These are phyloP conservation scores for Pseudococcus longispinus DNA, from an alignment of 2,888 invertebrate species.

Conservation along the genomic window DNA sequence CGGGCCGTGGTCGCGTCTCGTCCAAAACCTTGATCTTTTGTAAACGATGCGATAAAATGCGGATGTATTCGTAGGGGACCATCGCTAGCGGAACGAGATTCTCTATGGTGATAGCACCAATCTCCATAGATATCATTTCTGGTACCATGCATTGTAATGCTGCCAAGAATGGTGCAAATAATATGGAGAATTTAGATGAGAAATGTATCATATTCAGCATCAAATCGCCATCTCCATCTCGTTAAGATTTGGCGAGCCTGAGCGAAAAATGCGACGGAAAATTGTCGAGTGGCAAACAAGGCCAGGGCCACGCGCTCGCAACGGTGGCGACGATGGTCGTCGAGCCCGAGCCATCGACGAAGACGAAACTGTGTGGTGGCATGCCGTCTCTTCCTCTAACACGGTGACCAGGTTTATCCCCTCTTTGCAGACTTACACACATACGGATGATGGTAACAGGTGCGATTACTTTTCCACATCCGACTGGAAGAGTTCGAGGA, in stretches of 20 bases:
- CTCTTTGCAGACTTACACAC: constrained; percentile 36
- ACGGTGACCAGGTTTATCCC: constrained; percentile 57
- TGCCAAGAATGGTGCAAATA: not conserved
- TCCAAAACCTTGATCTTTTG: constrained; percentile 36
- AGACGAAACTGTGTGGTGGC: constrained; percentile 43
- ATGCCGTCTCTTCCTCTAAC: constrained; percentile 49
- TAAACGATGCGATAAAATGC: constrained; percentile 28
- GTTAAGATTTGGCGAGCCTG: not conserved
- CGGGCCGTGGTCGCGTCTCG: not conserved
- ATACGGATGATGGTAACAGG: constrained; percentile 55
- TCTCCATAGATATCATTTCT: not conserved
- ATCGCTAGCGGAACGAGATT: constrained; percentile 29
- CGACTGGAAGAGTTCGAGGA: constrained; percentile 54
- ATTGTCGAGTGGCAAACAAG: constrained; percentile 3
- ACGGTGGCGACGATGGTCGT: not conserved
- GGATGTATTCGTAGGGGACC: not conserved
- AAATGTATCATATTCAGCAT: not conserved
- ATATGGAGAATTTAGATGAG: not conserved
- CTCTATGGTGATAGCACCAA: not conserved
- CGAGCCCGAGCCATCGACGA: not conserved
- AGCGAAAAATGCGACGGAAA: constrained; percentile 22
- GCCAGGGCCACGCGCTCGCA: not conserved
- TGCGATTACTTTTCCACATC: constrained; percentile 56
- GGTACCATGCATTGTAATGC: not conserved
- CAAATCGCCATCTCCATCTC: not conserved